Evolutionary conservation across 2,888 invertebrate genomes (phyloP), one percentile per base, ranked within the genome.

Genomic region (Oligia fasciuncula): DNA sequence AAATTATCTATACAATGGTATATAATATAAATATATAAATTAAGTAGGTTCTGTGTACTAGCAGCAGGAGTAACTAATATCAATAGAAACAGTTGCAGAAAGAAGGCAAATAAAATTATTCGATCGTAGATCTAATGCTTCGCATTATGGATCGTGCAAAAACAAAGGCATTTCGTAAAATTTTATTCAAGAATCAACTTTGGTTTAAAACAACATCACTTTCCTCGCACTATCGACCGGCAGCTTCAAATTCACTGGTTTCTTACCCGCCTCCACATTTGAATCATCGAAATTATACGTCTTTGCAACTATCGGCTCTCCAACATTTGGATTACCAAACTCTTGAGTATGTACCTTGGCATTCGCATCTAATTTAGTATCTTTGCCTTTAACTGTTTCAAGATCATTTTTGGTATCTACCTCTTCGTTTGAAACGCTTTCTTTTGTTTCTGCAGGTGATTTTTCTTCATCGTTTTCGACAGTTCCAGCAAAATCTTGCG

Each of bases 221-320:
- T 79, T 79, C 5, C 79, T 79, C 17, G 79, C 79, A 23, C 79
- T 79, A 4, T 29, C 9, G 14, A 14, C 66, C 1, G 79, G 73
- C 11, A 51, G 4, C 14, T 73, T 6, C 23, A 73, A 57, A 43
- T 40, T 11, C 29, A 11, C 4, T 14, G 65, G 4, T 6, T 0
- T 17, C 1, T 0, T 13, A 4, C 1, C 14, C 1, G 46, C 5
- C 14, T 65, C 65, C 0, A 17, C 73, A 14, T 3, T 14, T 14
- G 57, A 29, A 3, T 23, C 43, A 51, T 79, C 5, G 14, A 79
- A 79, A 60, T 79, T 79, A 49, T 79, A 79, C 0, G 79, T 79
- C 40, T 79, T 79, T 57, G 40, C 73, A 57, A 79, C 79, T 6
- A 79, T 73, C 19, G 79, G 79, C 11, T 57, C 23, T 14, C 79